Base-by-base conservation (phyloP, 2,797 vertebrate species). In the Halcyon chelicuti region DNA sequence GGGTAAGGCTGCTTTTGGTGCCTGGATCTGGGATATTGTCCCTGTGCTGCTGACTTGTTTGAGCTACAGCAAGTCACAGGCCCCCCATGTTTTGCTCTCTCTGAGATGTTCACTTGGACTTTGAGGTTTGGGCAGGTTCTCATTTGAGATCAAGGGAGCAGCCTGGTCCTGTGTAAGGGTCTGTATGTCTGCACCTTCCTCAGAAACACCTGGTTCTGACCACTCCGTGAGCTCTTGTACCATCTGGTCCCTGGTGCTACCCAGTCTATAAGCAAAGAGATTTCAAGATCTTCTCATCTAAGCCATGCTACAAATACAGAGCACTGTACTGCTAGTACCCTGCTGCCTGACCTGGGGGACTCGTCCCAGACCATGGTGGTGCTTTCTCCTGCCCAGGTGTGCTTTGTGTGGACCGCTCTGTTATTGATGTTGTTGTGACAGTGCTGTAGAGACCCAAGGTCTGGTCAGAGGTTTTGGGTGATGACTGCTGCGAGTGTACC, bases 61-160 rank as follows among this genome's bases (percentile, higher is more conserved):
- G 60, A 85, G 22, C 4, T 60, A 4, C 63, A 40, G 26, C 31
- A 33, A 33, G 4, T 12, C 44, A 17, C 2, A 2, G 5, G 10
- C 9, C 75, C 19, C 14, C 25, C 16, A 1, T 42, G 0, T 55
- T 86, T 58, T 0, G 0, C n/a, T 49, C 10, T 33, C 42, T 33
- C 42, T 1, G 3, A 60, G 58, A 5, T 63, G 22, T 51, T 65
- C 21, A 1, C 7, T 39, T 42, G 55, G 46, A 14, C 14, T 84
- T n/a, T 26, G 10, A 21, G 46, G 9, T 70, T 46, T 72, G 62
- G 21, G 21, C 61, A 57, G 14, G 10, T 18, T 28, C 47, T 39
- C 47, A 0, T 39, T 11, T 39, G 74, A 49, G 44, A 8, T 8
- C 0, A 22, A 12, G 37, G 21, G 51, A 66, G 26, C 35, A 58